Evolutionary conservation across 2,113 vertebrate species (phyloP).

Genomic region (Anoura caudifer): DNA sequence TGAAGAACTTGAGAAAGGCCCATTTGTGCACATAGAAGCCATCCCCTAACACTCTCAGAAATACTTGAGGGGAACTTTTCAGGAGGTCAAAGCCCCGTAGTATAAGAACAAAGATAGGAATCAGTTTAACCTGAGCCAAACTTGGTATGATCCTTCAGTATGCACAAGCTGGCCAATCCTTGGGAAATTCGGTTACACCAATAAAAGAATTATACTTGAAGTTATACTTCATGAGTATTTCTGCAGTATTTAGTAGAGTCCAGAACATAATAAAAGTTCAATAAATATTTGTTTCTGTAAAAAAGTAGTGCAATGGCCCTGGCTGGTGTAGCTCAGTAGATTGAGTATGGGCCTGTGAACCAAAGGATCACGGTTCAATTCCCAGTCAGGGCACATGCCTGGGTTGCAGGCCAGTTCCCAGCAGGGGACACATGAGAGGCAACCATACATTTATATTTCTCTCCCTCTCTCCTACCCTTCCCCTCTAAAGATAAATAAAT

Average conservation of each 20-base stretch:
- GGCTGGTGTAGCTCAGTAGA: no score
- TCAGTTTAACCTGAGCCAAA: not conserved
- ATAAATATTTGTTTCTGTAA: conserved; percentile 7
- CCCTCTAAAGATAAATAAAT: no score
- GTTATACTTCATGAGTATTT: conserved; percentile 17
- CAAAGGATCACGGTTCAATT: no score
- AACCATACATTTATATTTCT: no score
- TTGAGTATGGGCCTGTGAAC: no score
- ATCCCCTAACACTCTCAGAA: not conserved
- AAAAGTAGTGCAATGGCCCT: not conserved
- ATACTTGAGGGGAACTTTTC: not conserved
- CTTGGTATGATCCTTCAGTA: not conserved
- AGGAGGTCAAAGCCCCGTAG: not conserved
- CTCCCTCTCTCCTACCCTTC: no score
- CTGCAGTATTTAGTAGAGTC: not conserved
- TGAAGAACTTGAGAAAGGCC: not conserved
- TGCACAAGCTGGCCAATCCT: not conserved
- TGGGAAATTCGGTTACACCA: not conserved
- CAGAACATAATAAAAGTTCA: not conserved
- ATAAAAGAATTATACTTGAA: no score
- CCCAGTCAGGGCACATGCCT: no score
- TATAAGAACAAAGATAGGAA: not conserved
- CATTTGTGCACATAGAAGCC: not conserved
- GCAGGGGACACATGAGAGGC: no score
- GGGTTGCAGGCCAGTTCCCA: no score